Evolutionary conservation across 2,113 vertebrate species (phyloP).

Genomic region (Megatriorchis doriae): DNA sequence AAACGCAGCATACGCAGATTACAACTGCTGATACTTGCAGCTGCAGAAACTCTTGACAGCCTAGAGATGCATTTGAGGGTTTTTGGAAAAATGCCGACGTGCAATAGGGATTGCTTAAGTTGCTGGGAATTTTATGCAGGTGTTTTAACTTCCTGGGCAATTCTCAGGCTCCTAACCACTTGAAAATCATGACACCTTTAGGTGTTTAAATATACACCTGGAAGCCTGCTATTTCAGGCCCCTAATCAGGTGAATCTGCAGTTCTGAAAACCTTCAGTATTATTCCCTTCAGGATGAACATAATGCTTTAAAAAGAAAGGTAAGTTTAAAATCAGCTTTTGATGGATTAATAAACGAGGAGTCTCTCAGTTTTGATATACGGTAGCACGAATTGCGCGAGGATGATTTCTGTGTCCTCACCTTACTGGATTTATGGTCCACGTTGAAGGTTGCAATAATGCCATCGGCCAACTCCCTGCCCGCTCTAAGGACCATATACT

Average conservation of each 20-base stretch:
- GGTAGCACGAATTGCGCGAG: no score
- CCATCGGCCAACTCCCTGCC: conserved; percentile 81
- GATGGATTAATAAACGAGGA: neutral
- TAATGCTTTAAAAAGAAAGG: accelerated
- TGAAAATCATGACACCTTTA: neutral
- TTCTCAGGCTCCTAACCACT: neutral
- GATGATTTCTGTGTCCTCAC: conserved; percentile 50
- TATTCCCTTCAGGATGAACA: neutral
- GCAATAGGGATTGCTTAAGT: neutral
- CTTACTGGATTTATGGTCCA: conserved; percentile 98
- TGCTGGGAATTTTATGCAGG: neutral
- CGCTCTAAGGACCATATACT: conserved; percentile 85
- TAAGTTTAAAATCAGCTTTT: neutral
- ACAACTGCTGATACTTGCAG: neutral
- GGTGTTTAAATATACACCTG: neutral
- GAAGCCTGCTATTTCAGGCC: neutral
- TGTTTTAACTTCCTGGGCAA: neutral
- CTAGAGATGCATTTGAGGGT: neutral
- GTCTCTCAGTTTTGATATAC: accelerated
- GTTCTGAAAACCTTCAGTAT: neutral
- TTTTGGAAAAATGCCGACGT: neutral
- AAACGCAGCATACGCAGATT: neutral
- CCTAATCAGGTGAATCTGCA: neutral
- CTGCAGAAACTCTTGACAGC: neutral
- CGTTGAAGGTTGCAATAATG: conserved; percentile 91